These are phyloP conservation scores for Eupithecia insigniata DNA, from an alignment of 2,888 invertebrate species.

Conservation along the genomic window DNA sequence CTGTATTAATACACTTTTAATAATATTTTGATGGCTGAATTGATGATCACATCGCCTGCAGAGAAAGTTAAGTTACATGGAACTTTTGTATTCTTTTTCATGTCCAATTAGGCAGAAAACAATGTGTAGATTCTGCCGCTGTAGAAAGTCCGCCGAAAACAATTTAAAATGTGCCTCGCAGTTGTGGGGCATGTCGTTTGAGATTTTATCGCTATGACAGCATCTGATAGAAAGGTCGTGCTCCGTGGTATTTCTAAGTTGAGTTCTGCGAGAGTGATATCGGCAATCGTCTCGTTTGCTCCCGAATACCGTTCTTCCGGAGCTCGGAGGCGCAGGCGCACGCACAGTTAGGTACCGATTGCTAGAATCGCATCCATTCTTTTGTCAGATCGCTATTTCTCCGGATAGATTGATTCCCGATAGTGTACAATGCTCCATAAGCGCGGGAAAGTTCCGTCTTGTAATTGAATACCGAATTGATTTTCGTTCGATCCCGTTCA, in stretches of 20 bases:
- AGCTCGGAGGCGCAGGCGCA: conserved; percentile 51
- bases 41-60: conserved; percentile 48
- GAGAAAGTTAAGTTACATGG: conserved; percentile 40
- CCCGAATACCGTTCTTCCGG: conserved; percentile 62
- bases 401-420: conserved; percentile 74
- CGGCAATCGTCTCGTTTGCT: conserved; percentile 54
- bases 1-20: conserved; percentile 49
- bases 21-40: conserved; percentile 57
- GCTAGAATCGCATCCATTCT: conserved; percentile 74
- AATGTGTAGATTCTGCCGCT: conserved; percentile 34
- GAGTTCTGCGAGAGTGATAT: conserved; percentile 50
- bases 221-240: conserved; percentile 64
- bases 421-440: conserved; percentile 74
- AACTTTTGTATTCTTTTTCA: conserved; percentile 38
- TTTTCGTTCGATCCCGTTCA: conserved; percentile 73
- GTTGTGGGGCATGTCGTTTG: conserved; percentile 50
- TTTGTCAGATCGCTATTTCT: conserved; percentile 75
- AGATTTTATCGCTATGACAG: conserved; percentile 62
- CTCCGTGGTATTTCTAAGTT: conserved; percentile 54
- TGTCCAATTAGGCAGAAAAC: conserved; percentile 44
- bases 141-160: conserved; percentile 48
- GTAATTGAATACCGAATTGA: conserved; percentile 79
- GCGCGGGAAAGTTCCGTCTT: conserved; percentile 73
- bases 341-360: conserved; percentile 73
- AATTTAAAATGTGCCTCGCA: conserved; percentile 52